These are phyloP conservation scores for Arge pagana DNA, from an alignment of 2,888 invertebrate species.

Conservation along the genomic window DNA sequence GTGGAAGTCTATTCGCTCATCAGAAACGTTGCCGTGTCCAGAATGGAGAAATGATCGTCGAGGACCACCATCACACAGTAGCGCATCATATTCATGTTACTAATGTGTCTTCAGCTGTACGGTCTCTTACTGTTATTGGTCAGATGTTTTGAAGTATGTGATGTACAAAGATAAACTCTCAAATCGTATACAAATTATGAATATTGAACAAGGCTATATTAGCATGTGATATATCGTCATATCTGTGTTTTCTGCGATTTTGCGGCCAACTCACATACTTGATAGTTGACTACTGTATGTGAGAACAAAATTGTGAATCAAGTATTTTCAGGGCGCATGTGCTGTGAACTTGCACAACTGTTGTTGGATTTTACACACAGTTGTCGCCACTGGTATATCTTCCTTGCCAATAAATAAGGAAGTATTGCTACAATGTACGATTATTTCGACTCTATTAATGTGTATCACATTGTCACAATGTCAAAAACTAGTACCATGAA, in stretches of 20 bases:
- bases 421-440: no score
- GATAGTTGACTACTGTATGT: no score
- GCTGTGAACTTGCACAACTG: no score
- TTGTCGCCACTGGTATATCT: no score
- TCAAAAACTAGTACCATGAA: no score
- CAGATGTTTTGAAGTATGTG: conserved; percentile 47
- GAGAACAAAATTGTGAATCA: no score
- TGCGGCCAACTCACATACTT: no score
- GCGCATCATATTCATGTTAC: conserved; percentile 53
- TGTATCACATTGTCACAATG: no score
- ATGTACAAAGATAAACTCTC: conserved; percentile 4
- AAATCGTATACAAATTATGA: not conserved
- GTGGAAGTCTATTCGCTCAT: conserved; percentile 55
- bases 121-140: conserved; percentile 54
- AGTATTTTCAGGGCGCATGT: no score
- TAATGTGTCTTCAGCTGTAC: conserved; percentile 51
- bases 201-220: conserved; percentile 1
- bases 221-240: conserved; percentile 19
- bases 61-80: conserved; percentile 45
- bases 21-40: conserved; percentile 54
- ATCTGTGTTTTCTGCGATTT: conserved; percentile 10
- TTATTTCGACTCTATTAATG: no score
- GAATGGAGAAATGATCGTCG: conserved; percentile 47
- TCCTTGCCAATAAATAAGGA: no score
- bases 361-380: no score